Conservation (phyloP, 2,113 vertebrate species). For the Aptenodytes forsteri region DNA sequence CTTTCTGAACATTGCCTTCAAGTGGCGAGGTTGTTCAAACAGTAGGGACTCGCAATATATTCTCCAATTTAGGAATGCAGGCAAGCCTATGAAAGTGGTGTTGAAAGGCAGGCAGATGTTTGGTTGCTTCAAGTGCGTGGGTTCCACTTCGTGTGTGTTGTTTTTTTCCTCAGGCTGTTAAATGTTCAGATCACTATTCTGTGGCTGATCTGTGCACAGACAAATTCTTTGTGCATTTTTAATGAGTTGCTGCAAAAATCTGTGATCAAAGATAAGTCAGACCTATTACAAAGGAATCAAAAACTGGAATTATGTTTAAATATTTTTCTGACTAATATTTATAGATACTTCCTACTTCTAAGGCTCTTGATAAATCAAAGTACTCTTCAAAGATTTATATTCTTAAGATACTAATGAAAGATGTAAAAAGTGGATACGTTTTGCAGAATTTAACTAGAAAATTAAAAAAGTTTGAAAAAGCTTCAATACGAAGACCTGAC, state of each 20-base stretch:
- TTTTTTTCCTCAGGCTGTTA: not conserved
- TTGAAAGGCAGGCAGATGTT: slow-evolving; percentile 23
- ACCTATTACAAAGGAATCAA: not conserved
- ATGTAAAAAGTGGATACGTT: not conserved
- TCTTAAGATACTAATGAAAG: not conserved
- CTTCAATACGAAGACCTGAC: not conserved
- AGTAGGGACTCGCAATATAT: accelerated
- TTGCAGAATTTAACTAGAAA: not conserved
- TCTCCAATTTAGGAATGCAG: not conserved
- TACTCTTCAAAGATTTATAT: not conserved
- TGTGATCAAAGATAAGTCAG: not conserved
- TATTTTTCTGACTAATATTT: slow-evolving; percentile 7
- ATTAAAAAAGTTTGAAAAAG: not conserved
- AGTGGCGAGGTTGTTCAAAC: not conserved
- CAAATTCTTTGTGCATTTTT: slow-evolving; percentile 13
- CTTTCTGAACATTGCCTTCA: not conserved
- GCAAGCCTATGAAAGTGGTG: not conserved
- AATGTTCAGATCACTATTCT: not conserved
- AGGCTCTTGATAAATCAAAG: not conserved
- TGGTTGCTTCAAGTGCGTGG: not conserved
- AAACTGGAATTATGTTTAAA: not conserved
- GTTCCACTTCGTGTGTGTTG: not conserved
- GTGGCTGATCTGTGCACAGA: not conserved
- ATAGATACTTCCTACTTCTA: not conserved
- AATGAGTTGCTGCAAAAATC: not conserved